Evolutionary conservation across 37 sponge, comb jelly and placozoan species (phyloP), one percentile per base, ranked within the genome.

Genomic region (Crambe crambe): DNA sequence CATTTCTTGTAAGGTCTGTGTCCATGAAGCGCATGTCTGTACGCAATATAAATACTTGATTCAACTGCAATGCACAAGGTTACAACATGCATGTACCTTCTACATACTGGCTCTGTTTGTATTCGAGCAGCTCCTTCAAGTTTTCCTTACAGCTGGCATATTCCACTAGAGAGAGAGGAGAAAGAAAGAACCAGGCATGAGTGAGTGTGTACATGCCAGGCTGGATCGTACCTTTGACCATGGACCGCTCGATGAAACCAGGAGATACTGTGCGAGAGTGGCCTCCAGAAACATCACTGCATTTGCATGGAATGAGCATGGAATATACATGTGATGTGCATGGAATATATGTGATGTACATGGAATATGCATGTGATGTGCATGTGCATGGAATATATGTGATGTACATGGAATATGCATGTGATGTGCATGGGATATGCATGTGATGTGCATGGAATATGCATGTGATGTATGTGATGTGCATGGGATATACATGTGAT

Each of bases 11-110:
- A 25, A 79, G 43, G 43, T 82, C 83, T 30, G 58, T 77, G 40
- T 88, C 88, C 88, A 88, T 88, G 9, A 60, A 71, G 15, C 70
- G 64, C 88, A 88, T 88, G 34, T 88, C 88, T 88, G 26, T 2
- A 70, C 2, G n/a, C n/a, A n/a, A n/a, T n/a, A n/a, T n/a, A n/a
- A n/a, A n/a, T n/a, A n/a, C n/a, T n/a, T n/a, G n/a, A n/a, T n/a
- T n/a, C n/a, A n/a, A n/a, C n/a, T n/a, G n/a, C n/a, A n/a, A n/a
- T n/a, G n/a, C n/a, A n/a, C n/a, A n/a, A n/a, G n/a, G 54, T 9
- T 41, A 61, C 67, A 77, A 37, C 3, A 4, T 37, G 17, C 51
- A 64, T 35, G 3, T 71, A 88, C 88, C 88, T 88, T 77, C 77
- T 23, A 30, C 70, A 68, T 82, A 88, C 57, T 81, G 83, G 23